phyloP scores from a whole-genome alignment of 2,888 invertebrate genomes.

The Chloroclystis v-ata region DNA sequence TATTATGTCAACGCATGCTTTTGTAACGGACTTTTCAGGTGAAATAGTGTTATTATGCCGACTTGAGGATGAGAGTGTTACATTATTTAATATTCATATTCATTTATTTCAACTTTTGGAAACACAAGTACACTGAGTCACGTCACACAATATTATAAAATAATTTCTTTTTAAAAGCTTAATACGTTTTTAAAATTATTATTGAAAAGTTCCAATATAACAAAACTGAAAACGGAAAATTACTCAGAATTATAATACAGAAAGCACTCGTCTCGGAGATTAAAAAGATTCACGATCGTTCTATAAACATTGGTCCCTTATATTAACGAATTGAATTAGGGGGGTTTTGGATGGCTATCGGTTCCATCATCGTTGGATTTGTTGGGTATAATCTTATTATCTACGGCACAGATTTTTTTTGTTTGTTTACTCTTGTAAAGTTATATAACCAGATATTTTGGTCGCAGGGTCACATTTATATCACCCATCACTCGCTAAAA shows the following conservation, averaged over 20 bases:
- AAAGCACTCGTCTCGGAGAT: background rate
- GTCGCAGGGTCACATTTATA: too few relatives aligned
- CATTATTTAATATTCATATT: too few relatives aligned
- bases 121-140: background rate
- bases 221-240: too few relatives aligned
- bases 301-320: background rate
- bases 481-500: too few relatives aligned
- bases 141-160: too few relatives aligned
- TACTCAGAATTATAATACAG: background rate
- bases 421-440: too few relatives aligned
- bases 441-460: too few relatives aligned
- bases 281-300: background rate
- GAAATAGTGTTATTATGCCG: background rate
- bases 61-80: too few relatives aligned
- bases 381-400: background rate
- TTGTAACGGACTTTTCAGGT: background rate
- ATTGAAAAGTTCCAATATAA: too few relatives aligned
- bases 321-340: background rate
- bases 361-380: constrained; percentile 1
- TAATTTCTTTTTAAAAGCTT: too few relatives aligned
- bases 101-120: too few relatives aligned
- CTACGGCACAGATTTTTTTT: background rate
- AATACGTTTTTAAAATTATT: too few relatives aligned
- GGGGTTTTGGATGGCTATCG: background rate
- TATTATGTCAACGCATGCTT: background rate